These are phyloP conservation scores for Camponotus vicinus DNA, from an alignment of 1,140 invertebrate species.

Conservation along the genomic window DNA sequence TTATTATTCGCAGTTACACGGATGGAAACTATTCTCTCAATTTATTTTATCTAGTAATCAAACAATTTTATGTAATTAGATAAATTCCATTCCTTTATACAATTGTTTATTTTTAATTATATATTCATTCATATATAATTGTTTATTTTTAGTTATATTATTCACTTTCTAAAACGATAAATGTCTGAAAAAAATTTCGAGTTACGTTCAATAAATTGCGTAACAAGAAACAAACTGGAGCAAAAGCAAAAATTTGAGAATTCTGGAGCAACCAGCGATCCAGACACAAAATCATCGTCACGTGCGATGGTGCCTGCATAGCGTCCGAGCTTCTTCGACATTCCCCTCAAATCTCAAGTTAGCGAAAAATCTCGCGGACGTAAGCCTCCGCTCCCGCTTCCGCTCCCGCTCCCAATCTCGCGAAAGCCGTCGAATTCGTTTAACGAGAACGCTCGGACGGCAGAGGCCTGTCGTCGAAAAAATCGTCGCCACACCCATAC, in stretches of 20 bases:
- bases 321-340: not conserved
- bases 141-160: not conserved
- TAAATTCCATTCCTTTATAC: not conserved
- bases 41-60: constrained; percentile 16
- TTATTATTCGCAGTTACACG: not conserved
- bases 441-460: constrained; percentile 74
- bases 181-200: not conserved
- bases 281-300: constrained; percentile 2
- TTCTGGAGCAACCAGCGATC: not conserved
- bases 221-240: not conserved
- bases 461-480: constrained; percentile 76
- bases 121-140: not conserved
- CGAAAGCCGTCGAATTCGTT: constrained; percentile 77
- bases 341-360: constrained; percentile 60
- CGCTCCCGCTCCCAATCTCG: constrained; percentile 66
- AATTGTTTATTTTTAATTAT: not conserved
- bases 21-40: constrained; percentile 1
- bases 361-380: constrained; percentile 68
- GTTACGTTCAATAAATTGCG: not conserved
- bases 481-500: constrained; percentile 76
- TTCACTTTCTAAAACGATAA: too few species aligned
- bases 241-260: not conserved
- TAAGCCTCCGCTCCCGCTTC: constrained; percentile 56
- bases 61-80: constrained; percentile 10
- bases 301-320: not conserved